Conservation (phyloP, 2,888 invertebrate species). For the Diplolepis rosae region DNA sequence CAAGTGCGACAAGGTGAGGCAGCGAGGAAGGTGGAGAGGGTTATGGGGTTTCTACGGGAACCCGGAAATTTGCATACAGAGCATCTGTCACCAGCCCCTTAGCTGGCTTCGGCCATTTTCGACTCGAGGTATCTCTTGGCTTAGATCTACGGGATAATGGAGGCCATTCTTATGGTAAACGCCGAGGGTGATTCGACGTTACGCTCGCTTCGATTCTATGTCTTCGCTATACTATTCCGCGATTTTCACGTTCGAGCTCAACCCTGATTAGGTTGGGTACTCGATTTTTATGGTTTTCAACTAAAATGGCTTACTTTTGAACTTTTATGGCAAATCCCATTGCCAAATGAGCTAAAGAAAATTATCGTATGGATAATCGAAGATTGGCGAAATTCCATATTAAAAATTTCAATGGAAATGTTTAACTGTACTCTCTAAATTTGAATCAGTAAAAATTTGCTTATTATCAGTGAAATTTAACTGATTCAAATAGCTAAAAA, state of each 20-base stretch:
- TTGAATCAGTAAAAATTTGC: no score
- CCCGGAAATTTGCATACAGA: constrained; percentile 72
- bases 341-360: neutral
- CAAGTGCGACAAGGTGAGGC: constrained; percentile 41
- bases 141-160: constrained; percentile 72
- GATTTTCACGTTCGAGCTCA: constrained; percentile 22
- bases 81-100: constrained; percentile 74
- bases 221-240: constrained; percentile 26
- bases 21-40: constrained; percentile 47
- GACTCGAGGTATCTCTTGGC: constrained; percentile 67
- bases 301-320: neutral
- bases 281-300: neutral
- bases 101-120: constrained; percentile 70
- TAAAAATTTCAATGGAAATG: no score
- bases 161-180: constrained; percentile 72
- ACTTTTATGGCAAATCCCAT: neutral
- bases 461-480: no score
- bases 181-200: constrained; percentile 54
- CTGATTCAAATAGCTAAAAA: no score
- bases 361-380: no score
- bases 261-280: constrained; percentile 12
- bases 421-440: no score
- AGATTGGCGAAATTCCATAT: no score
- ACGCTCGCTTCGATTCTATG: constrained; percentile 48
- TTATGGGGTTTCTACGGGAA: constrained; percentile 63